These are phyloP conservation scores for Eutrigla gurnardus DNA, from an alignment of 2,797 vertebrate genomes.

Conservation along the genomic window DNA sequence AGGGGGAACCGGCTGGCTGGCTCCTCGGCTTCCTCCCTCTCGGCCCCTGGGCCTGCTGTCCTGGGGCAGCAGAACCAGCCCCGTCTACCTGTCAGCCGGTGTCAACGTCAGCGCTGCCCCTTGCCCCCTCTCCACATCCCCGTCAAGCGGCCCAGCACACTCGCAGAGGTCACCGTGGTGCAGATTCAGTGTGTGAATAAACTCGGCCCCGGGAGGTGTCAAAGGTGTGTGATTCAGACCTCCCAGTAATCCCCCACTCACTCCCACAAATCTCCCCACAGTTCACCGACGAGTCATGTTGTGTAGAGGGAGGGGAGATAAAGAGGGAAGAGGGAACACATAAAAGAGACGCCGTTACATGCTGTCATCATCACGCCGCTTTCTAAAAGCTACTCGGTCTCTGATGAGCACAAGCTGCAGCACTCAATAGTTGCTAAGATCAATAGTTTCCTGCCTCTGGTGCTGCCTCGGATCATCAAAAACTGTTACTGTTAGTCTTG, in stretches of 20 bases:
- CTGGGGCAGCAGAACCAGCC: conserved; percentile 49
- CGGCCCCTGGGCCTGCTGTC: conserved; percentile 43
- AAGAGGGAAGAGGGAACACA: conserved; percentile 35
- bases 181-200: conserved; percentile 64
- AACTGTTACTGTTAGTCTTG: conserved; percentile 37
- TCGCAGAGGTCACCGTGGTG: conserved; percentile 68
- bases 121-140: conserved; percentile 35
- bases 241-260: conserved; percentile 33
- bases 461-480: conserved; percentile 45
- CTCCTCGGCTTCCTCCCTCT: conserved; percentile 38
- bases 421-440: conserved; percentile 60
- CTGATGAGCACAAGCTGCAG: conserved; percentile 60
- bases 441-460: conserved; percentile 60
- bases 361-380: conserved; percentile 54
- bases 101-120: conserved; percentile 62
- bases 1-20: conserved; percentile 7
- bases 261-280: conserved; percentile 41
- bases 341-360: conserved; percentile 51
- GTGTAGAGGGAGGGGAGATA: conserved; percentile 26
- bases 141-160: conserved; percentile 39
- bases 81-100: conserved; percentile 65
- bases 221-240: conserved; percentile 66
- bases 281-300: conserved; percentile 71
- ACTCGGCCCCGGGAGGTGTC: conserved; percentile 60
- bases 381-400: conserved; percentile 63